These are phyloP conservation scores for Nycticebus coucang DNA, from an alignment of 2,113 vertebrate species.

Conservation along the genomic window DNA sequence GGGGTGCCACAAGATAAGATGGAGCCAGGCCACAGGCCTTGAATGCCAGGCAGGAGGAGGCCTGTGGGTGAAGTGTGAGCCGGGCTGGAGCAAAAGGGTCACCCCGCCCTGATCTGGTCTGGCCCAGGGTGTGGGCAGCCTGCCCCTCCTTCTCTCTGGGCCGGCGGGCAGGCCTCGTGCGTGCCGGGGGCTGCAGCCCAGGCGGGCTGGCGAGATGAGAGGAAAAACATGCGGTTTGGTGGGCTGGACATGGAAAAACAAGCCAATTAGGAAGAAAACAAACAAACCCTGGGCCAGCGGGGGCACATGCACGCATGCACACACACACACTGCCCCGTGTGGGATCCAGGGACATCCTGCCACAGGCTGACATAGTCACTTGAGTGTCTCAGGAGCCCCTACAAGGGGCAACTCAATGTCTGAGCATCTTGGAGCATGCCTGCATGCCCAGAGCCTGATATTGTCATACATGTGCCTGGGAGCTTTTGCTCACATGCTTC, in stretches of 20 bases:
- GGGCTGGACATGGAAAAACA: conserved; percentile 88
- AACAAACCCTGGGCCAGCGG: conserved; percentile 79
- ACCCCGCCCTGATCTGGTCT: not conserved
- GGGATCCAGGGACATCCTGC: not conserved
- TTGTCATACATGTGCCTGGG: fast-evolving
- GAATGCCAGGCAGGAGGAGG: conserved; percentile 37
- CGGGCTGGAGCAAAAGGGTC: conserved; percentile 60
- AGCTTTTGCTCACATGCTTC: not conserved
- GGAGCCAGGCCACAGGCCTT: not conserved
- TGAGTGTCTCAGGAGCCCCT: conserved; percentile 38
- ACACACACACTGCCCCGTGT: conserved; percentile 11
- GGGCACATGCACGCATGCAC: conserved; percentile 52
- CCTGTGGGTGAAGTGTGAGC: conserved; percentile 27
- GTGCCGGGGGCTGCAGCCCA: conserved; percentile 82
- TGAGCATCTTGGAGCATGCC: not conserved
- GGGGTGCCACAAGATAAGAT: not conserved
- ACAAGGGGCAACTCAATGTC: not conserved
- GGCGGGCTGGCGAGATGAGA: conserved; percentile 84
- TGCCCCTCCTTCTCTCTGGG: conserved; percentile 52
- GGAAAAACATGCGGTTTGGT: conserved; percentile 88
- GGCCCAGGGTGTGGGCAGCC: conserved; percentile 65
- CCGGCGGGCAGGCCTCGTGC: conserved; percentile 69
- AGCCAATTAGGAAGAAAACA: conserved; percentile 88
- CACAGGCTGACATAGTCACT: not conserved
- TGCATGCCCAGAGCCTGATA: not conserved